These are phyloP conservation scores for Zaprionus ornatus DNA, from an alignment of 1,140 invertebrate genomes.

Conservation along the genomic window DNA sequence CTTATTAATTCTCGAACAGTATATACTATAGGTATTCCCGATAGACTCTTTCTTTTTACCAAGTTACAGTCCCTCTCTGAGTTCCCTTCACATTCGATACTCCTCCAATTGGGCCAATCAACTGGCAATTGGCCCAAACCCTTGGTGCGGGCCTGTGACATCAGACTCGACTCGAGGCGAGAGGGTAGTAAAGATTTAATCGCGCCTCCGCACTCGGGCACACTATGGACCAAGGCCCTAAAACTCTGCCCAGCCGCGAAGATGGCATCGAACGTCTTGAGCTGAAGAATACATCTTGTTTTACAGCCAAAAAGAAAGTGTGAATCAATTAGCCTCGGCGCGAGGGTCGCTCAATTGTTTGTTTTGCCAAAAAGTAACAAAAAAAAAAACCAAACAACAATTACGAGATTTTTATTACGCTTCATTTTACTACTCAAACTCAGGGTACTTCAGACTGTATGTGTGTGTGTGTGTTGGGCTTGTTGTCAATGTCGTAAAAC, in stretches of 20 bases:
- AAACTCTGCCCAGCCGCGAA: conserved; percentile 35
- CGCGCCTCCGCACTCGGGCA: conserved; percentile 28
- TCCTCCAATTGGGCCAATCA: conserved; percentile 54
- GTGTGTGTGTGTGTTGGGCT: conserved; percentile 44
- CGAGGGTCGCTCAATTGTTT: conserved; percentile 66
- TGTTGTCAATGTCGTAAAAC: conserved; percentile 73
- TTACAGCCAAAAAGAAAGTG: conserved; percentile 80
- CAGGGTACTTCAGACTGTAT: conserved; percentile 25
- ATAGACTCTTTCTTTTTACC: neutral
- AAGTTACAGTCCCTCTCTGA: neutral
- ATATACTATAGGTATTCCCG: neutral
- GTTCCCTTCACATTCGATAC: neutral
- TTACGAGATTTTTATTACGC: conserved; percentile 73
- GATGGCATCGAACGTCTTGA: neutral
- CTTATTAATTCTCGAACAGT: too few species aligned
- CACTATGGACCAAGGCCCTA: conserved; percentile 31
- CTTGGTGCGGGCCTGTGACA: conserved; percentile 21
- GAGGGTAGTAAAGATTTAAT: conserved; percentile 73
- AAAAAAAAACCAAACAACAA: conserved; percentile 38
- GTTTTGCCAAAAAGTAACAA: conserved; percentile 59
- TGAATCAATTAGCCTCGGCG: conserved; percentile 75
- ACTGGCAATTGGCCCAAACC: conserved; percentile 29
- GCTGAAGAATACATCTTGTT: conserved; percentile 65
- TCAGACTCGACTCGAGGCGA: conserved; percentile 43
- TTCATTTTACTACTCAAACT: conserved; percentile 62